Evolutionary conservation across 2,888 invertebrate genomes (phyloP).

Genomic region (Pterobdella sp.): DNA sequence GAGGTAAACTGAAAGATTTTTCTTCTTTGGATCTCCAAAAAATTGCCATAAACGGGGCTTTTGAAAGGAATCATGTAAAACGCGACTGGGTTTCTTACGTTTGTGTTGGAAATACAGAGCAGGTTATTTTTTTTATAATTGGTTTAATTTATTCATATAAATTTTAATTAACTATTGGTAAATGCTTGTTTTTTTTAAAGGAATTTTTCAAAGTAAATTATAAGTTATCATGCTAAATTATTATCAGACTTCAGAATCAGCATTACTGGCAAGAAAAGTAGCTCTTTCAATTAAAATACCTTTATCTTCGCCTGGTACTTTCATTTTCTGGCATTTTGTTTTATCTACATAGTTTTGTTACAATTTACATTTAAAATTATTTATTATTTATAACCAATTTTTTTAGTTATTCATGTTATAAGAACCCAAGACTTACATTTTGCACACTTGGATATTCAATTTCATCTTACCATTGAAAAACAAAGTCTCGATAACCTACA

Average conservation of each 20-base stretch:
- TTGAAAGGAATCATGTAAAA: slow-evolving; percentile 56
- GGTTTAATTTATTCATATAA: not conserved
- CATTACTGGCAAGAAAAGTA: not conserved
- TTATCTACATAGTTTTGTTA: too few species aligned
- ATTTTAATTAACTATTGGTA: too few species aligned
- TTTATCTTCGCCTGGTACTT: not conserved
- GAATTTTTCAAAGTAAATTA: not conserved
- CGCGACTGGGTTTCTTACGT: slow-evolving; percentile 82
- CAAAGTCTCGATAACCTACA: too few species aligned
- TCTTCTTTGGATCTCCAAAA: slow-evolving; percentile 63
- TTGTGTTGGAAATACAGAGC: slow-evolving; percentile 78
- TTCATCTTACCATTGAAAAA: too few species aligned
- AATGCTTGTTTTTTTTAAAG: too few species aligned
- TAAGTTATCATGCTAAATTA: not conserved
- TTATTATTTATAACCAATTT: too few species aligned
- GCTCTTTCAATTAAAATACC: not conserved
- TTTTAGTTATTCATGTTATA: too few species aligned
- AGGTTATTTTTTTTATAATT: slow-evolving; percentile 49
- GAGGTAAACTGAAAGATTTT: slow-evolving; percentile 57
- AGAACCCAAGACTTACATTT: too few species aligned
- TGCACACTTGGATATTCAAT: too few species aligned
- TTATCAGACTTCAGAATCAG: not conserved
- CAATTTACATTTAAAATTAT: too few species aligned
- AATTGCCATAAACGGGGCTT: slow-evolving; percentile 53
- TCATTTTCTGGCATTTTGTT: too few species aligned